Evolutionary conservation across 1,140 invertebrate species (phyloP).

Genomic region (Tetraneura akinire): DNA sequence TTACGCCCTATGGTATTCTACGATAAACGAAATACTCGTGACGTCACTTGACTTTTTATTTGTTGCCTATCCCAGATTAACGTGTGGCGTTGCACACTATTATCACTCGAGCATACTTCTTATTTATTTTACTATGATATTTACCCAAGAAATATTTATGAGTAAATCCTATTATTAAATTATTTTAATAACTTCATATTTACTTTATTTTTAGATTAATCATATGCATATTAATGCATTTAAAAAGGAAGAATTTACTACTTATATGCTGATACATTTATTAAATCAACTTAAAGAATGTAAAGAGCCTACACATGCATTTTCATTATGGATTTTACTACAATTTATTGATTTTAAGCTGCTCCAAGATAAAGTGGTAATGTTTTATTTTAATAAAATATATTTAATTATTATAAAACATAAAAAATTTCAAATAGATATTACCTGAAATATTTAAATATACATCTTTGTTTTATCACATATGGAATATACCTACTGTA

Average conservation of each 20-base stretch:
- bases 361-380: constrained; percentile 14
- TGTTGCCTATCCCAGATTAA: no score
- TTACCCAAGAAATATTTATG: no score
- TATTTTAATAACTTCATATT: no score
- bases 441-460: neutral
- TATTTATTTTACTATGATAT: no score
- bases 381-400: neutral
- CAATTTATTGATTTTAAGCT: constrained; percentile 36
- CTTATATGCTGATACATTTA: neutral
- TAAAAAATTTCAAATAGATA: neutral
- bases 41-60: no score
- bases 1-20: no score
- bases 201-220: constrained; percentile 4
- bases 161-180: no score
- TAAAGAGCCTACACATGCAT: constrained; percentile 11
- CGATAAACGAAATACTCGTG: no score
- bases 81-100: no score
- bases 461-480: neutral
- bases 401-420: neutral
- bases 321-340: constrained; percentile 28
- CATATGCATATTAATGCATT: constrained; percentile 23
- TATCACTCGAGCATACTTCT: no score
- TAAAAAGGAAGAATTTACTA: constrained; percentile 30
- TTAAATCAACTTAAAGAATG: constrained; percentile 32
- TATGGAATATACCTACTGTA: constrained; percentile 4